Base-by-base conservation (phyloP, 1,140 invertebrate genomes). In the Meteorus sp. region DNA sequence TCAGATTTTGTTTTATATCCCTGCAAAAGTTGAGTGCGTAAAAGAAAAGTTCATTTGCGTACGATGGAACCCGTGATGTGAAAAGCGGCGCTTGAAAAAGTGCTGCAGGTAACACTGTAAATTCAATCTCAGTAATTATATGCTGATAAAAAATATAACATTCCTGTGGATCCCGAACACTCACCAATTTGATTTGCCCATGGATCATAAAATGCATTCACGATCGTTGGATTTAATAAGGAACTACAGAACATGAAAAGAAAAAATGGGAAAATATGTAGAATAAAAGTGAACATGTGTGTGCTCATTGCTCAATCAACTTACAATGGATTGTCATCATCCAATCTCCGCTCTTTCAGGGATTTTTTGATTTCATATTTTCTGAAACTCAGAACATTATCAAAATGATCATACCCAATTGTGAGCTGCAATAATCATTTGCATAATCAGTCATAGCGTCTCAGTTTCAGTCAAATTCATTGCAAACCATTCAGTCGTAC, bases 41-140 rank as follows among this genome's bases (percentile, higher is more conserved):
- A n/a, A n/a, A n/a, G n/a, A n/a, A n/a, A n/a, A n/a, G n/a, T n/a
- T 27, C 37, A n/a, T 31, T n/a, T 41, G 56, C 68, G 70, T 66
- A 76, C 72, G 66, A 50, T 33, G 71, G 64, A 23, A 70, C 57
- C 9, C 39, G 29, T 7, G 65, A 43, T 6, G 62, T 63, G 56
- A 72, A 88, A 68, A 88, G 85, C 11, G 87, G 87, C 74, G 85
- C 83, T 70, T 87, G 86, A 57, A 89, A 70, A 68, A 88, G 86
- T 22, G 86, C 87, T 69, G 88, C 81, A 57, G 87, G 87, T 29
- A 89, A 79, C 67, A 86, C 87, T 89, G n/a, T 76, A 65, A 80
- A 82, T 70, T 68, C 68, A 31, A 68, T 69, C 31, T 31, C 23
- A 31, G 17, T 7, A 23, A 20, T 29, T 8, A 20, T 55, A 50